Conservation (phyloP, 2,888 invertebrate species). For the Drosophila niveifrons region DNA sequence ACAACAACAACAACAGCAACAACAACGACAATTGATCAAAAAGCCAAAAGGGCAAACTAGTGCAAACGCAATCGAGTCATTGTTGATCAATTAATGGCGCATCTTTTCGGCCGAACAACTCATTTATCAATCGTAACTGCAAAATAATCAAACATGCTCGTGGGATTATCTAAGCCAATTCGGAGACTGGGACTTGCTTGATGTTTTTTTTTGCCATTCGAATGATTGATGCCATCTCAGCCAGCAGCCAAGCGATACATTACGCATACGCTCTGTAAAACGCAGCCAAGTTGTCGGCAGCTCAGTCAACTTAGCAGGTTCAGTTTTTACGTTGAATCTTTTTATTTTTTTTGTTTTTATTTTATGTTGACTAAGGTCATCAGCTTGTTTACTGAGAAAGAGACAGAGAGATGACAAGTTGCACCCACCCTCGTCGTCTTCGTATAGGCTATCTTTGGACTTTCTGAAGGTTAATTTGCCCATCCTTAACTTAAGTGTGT, state of each 20-base stretch:
- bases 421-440: slow-evolving; percentile 23
- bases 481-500: slow-evolving; percentile 61
- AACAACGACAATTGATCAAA: neutral
- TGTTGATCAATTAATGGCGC: slow-evolving; percentile 50
- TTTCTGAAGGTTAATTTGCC: slow-evolving; percentile 74
- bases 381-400: slow-evolving; percentile 42
- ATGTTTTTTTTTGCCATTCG: slow-evolving; percentile 8
- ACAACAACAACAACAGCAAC: neutral
- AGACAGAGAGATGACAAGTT: slow-evolving; percentile 34
- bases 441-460: slow-evolving; percentile 16
- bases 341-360: slow-evolving; percentile 54
- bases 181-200: slow-evolving; percentile 8
- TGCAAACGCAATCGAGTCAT: slow-evolving; percentile 36
- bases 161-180: slow-evolving; percentile 20
- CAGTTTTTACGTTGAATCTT: slow-evolving; percentile 1
- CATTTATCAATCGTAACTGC: slow-evolving; percentile 67
- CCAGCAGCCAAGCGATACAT: slow-evolving; percentile 17
- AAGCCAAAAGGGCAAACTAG: slow-evolving; percentile 52
- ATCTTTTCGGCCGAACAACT: slow-evolving; percentile 42
- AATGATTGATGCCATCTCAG: slow-evolving; percentile 13
- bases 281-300: slow-evolving; percentile 21
- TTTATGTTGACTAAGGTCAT: slow-evolving; percentile 78
- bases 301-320: slow-evolving; percentile 14
- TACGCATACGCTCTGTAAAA: slow-evolving; percentile 29
- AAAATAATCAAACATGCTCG: slow-evolving; percentile 50